These are phyloP conservation scores for Nasonia oneida DNA, from an alignment of 2,888 invertebrate genomes.

Conservation along the genomic window DNA sequence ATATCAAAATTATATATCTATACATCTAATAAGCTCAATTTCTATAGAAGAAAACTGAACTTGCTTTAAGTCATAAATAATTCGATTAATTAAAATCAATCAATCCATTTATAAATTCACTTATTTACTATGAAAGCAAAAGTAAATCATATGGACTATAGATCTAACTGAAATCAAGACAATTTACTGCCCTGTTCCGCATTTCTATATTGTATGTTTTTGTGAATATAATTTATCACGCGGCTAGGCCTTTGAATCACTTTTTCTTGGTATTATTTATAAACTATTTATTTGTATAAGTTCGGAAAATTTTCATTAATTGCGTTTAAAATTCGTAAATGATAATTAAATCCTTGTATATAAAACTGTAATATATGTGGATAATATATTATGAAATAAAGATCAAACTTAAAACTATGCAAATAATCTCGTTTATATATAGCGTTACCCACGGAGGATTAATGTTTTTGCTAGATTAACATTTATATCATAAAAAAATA, in stretches of 20 bases:
- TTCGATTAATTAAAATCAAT: background rate
- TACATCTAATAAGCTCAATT: background rate
- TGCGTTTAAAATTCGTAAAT: conserved; percentile 71
- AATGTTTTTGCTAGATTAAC: conserved; percentile 25
- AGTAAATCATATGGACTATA: conserved; percentile 38
- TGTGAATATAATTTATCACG: conserved; percentile 56
- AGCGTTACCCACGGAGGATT: conserved; percentile 54
- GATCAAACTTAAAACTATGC: conserved; percentile 73
- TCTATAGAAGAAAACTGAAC: background rate
- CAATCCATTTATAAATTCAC: background rate
- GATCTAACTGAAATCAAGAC: conserved; percentile 43
- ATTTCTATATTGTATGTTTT: conserved; percentile 58
- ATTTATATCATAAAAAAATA: background rate
- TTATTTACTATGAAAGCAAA: background rate
- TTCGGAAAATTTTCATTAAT: conserved; percentile 67
- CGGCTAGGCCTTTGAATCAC: conserved; percentile 49
- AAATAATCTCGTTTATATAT: conserved; percentile 62
- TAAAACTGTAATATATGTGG: conserved; percentile 78
- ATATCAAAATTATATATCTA: background rate
- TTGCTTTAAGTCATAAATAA: background rate
- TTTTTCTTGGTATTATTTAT: conserved; percentile 59
- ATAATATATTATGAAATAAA: conserved; percentile 77
- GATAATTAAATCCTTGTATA: conserved; percentile 76
- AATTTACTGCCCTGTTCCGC: conserved; percentile 58
- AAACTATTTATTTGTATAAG: conserved; percentile 67